Evolutionary conservation across 2,113 vertebrate species (phyloP), one percentile per base, ranked within the genome.

Genomic region (Condylura cristata): DNA sequence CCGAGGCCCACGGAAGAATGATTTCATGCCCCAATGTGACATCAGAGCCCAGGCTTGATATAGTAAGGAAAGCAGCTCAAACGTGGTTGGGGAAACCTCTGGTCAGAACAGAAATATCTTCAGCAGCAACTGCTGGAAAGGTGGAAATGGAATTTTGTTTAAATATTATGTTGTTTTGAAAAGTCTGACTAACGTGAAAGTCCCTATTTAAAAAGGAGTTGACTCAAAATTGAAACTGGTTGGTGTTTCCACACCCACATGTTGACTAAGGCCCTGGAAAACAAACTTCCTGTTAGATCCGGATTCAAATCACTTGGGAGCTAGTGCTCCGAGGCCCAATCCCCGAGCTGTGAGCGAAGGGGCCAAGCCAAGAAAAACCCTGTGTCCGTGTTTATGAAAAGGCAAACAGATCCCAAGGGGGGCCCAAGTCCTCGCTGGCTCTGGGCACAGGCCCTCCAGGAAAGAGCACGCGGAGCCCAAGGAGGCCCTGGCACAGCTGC

Each of bases 101-200:
- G 89, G 61, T 58, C 76, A 83, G 84, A 96, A 96, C 95, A 96
- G 96, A 96, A 97, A 95, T 92, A 56, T 91, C 94, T 96, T 94
- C 7, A 24, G 86, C 70, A 0, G 61, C 95, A 22, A 3, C 86
- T 68, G 92, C 7, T 76, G 85, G 93, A 96, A 96, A 91, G 94
- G 96, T 89, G 37, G 96, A 97, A 97, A 96, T n/a, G 76, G 93
- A 81, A 89, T 97, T 97, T 86, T 94, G 87, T 97, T 97, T 86
- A 84, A 98, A 98, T 96, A 76, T 66, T 88, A 86, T 0, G 44
- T 41, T 98, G 95, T 97, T 98, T 97, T 96, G 95, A 97, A 93
- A 97, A 96, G 97, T 91, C 97, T 95, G 97, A 96, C 56, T 65
- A 97, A 97, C 2, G 95, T 98, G 98, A 98, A 98, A 97, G 97